Evolutionary conservation across 2,888 invertebrate species (phyloP), one percentile per base, ranked within the genome.

Genomic region (Leucania comma): DNA sequence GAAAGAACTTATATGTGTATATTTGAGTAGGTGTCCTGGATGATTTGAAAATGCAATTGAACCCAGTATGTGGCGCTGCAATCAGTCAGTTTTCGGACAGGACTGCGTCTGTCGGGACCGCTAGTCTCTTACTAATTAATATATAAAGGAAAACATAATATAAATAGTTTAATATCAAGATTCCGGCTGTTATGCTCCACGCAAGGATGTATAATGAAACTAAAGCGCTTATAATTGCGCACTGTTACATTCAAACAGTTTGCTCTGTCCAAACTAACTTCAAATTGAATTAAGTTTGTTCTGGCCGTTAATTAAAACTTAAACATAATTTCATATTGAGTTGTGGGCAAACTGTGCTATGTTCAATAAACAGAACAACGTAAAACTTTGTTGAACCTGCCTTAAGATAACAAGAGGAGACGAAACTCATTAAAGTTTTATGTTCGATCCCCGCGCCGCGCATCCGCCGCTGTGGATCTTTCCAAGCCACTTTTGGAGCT

Each of bases 381-480:
- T 86, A 81, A 87, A 92, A 93, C 89, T 92, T 92, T 84, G 87
- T 84, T 88, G 86, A 91, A 93, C 88, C 90, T 90, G 88, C 87
- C 87, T 90, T 89, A 90, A 92, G 93, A 94, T 93, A 94, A 93
- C 93, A 93, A 93, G 91, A 90, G 86, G 91, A 91, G 90, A 90
- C 88, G 85, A 93, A 94, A 94, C 93, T 95, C 94, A 94, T 95
- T 94, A 92, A 95, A 95, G 92, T 95, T 95, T 94, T 93, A 93
- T 92, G 92, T 91, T 93, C 88, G 84, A 85, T 83, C 81, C 80
- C 84, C 75, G 87, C 85, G 79, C 76, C 78, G 75, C 77, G 84
- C 83, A 78, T 85, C 86, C 62, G 81, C 86, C 84, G 78, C 85
- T 88, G 91, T 91, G 91, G 91, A 91, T 93, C 90, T 90, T 92